A percentile compares a stretch with the other conserved stretches of the same genome.
phyloP scores from a whole-genome alignment of 2,797 vertebrate genomes.

The Acrocephalus scirpaceus region DNA sequence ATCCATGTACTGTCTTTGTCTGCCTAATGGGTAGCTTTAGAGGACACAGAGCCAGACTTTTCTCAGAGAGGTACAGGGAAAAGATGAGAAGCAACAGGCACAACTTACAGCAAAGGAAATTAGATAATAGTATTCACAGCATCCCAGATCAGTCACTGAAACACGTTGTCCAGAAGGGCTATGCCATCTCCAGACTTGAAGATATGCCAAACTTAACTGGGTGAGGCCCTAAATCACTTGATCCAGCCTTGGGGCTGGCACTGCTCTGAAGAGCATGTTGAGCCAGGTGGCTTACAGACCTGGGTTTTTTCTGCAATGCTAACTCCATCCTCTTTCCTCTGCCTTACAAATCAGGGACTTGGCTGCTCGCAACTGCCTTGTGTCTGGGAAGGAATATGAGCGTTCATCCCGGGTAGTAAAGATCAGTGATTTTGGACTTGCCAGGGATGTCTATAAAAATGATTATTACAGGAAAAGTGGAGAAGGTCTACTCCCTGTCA shows the following conservation, averaged over 20 bases:
- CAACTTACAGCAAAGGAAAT: neutral
- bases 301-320: neutral
- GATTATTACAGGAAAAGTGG: slow-evolving; percentile 84
- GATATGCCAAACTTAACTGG: neutral
- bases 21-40: neutral
- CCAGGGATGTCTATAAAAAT: slow-evolving; percentile 81
- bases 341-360: slow-evolving; percentile 74
- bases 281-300: neutral
- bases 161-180: neutral
- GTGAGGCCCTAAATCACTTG: neutral
- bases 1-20: neutral
- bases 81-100: neutral
- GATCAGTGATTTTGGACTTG: slow-evolving; percentile 82
- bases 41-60: neutral
- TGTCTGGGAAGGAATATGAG: slow-evolving; percentile 75
- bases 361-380: slow-evolving; percentile 82
- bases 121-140: neutral
- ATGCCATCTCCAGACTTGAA: neutral
- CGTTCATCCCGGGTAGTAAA: slow-evolving; percentile 69
- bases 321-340: neutral
- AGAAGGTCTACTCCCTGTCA: slow-evolving; percentile 80
- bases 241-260: neutral
- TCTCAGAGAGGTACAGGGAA: neutral
- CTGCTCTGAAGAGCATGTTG: neutral
- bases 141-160: neutral